Base-by-base conservation (phyloP, 2,113 vertebrate species). In the Spheniscus mendiculus region DNA sequence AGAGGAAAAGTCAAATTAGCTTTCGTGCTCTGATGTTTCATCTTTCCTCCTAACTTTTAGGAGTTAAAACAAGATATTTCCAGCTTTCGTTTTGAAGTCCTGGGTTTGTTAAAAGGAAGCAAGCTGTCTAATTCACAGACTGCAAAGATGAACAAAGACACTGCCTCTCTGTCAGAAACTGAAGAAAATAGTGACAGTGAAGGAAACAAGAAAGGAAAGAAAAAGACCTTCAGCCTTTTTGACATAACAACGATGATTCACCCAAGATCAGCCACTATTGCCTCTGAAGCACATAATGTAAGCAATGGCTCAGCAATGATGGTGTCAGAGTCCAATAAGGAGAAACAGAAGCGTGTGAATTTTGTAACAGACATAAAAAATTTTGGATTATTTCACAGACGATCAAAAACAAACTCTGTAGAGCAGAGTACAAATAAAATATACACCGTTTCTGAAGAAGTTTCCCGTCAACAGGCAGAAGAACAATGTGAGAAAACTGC, bases 31-130 rank as follows among this genome's bases (percentile, higher is more conserved):
- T 95, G 66, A 91, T 15, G 1, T 74, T 87, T 63, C 30, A 32
- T 87, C 62, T 92, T 89, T 69, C 47, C 80, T 96, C 59, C 30
- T 72, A 55, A 79, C 82, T 93, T 97, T 65, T 93, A 99, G 99
- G 99, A 99, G 94, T 98, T 99, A 70, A 99, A 99, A 94, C 99
- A 99, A 96, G 99, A 99, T 95, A 99, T 99, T 96, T 99, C 99
- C 83, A 99, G 99, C 89, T 99, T 99, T 97, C 99, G 99, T 85
- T 99, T 99, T 95, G 99, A 99, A 97, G 99, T 99, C 30, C 96
- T 99, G 90, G 99, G 99, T 79, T 98, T 99, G 95, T 98, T 99
- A 92, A 99, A 98, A 97, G 98, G 98, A 90, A 99, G 98, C 95
- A 98, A 97, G 65, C 74, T 96, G 40, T 93, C 98, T 29, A 97